Evolutionary conservation across 2,113 vertebrate genomes (phyloP), one percentile per base, ranked within the genome.

Genomic region (Procavia capensis): DNA sequence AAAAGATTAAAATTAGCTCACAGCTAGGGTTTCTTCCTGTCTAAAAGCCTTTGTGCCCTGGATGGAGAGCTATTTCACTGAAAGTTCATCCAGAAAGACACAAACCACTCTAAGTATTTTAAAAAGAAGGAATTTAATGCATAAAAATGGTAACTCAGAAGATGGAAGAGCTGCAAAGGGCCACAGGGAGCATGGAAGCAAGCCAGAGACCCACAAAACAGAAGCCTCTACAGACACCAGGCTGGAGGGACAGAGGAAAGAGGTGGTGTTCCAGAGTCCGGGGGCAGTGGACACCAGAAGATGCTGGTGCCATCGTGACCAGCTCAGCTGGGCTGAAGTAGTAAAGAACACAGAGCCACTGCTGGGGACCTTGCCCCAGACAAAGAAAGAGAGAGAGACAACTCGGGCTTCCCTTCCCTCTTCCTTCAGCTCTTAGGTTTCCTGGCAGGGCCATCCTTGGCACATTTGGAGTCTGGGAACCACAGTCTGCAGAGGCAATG

Each of bases 381-480:
- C 0, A 0, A 39, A 11, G 19, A 19, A 5, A 17, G 19, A 6
- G 0, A 2, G 22, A 20, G 47, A 70, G 63, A 45, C 0, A 0
- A 6, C 27, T 76, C 50, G 50, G 39, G 13, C 5, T 59, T 57
- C 34, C 63, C 5, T 59, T 57, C 34, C 63, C 24, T 24, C 41
- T 61, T 59, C 3, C 59, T 80, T 57, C 43, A 78, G 54, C 86
- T 39, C 45, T 90, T 34, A 11, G 39, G 36, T 68, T 81, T 86
- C 43, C 39, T 2, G 31, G 41, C 22, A 63, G 11, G 57, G 39
- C 80, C 16, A 4, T 13, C 7, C 57, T 47, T 72, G 66, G 11
- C 84, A 36, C 19, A 43, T 19, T 16, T 41, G 39, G 64, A 70
- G 2, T 45, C 57, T 81, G 75, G 80, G 20, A 64, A 34, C 27